phyloP scores from a whole-genome alignment of 1,140 invertebrate species.

The Forficula auricularia region DNA sequence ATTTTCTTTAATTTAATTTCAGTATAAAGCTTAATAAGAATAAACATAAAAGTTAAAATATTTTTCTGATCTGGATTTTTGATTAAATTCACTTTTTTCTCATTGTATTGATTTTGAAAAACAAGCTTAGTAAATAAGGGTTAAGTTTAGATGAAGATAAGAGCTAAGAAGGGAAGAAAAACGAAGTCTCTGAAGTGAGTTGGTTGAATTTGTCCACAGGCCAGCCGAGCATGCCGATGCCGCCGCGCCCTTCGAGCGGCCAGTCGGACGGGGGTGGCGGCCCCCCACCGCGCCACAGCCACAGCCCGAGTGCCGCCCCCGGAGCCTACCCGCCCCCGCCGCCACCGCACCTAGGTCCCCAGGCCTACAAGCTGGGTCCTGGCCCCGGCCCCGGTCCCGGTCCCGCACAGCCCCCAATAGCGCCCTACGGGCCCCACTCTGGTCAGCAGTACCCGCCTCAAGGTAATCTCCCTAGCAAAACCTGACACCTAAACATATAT shows the following conservation, averaged over 20 bases:
- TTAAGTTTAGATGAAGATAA: too few relatives aligned
- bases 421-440: conserved; percentile 26
- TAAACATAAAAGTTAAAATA: too few relatives aligned
- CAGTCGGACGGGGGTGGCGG: conserved; percentile 63
- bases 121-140: too few relatives aligned
- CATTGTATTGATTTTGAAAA: too few relatives aligned
- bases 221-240: conserved; percentile 80
- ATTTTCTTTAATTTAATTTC: too few relatives aligned
- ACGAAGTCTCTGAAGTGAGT: too few relatives aligned
- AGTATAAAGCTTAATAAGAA: too few relatives aligned
- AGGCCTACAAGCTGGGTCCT: conserved; percentile 33
- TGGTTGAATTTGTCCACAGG: too few relatives aligned
- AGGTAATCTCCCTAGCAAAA: conserved; percentile 17
- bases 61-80: too few relatives aligned
- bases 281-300: conserved; percentile 46
- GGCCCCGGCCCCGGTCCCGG: conserved; percentile 31
- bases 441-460: conserved; percentile 32
- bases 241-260: conserved; percentile 74
- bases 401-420: conserved; percentile 31
- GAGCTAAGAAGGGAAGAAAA: too few relatives aligned
- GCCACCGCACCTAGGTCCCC: conserved; percentile 30
- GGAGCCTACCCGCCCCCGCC: conserved; percentile 41
- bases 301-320: conserved; percentile 57
- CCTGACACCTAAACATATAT: too few relatives aligned
- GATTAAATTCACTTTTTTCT: too few relatives aligned